Percentiles rank a stretch among this genome's conserved stretches.
These are phyloP conservation scores for Glyptemys insculpta DNA, from an alignment of 2,797 vertebrate species.

Conservation along the genomic window DNA sequence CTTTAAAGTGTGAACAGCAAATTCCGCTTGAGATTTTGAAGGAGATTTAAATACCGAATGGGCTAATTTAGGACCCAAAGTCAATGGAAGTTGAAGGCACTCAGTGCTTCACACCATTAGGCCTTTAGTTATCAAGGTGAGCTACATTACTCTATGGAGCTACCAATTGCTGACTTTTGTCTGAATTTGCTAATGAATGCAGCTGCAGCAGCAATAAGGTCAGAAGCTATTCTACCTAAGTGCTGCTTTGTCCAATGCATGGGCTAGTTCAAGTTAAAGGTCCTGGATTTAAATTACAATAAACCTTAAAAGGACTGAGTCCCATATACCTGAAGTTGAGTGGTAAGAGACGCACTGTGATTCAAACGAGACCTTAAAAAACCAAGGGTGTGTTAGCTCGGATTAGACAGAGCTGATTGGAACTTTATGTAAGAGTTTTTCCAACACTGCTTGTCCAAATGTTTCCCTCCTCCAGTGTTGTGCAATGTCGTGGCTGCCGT, in stretches of 20 bases:
- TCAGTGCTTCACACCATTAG: background rate
- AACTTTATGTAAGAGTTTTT: background rate
- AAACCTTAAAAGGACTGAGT: background rate
- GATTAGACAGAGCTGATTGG: background rate
- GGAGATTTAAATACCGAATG: background rate
- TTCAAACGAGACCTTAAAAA: background rate
- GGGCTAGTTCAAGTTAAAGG: background rate
- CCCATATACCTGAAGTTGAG: background rate
- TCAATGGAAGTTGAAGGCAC: background rate
- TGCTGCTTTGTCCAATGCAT: background rate
- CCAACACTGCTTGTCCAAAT: conserved; percentile 18
- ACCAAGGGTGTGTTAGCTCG: background rate
- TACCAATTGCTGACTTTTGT: rapidly evolving
- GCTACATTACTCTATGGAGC: background rate
- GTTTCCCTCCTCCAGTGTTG: conserved; percentile 39
- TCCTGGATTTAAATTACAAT: background rate
- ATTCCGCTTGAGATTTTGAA: background rate
- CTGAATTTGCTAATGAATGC: rapidly evolving
- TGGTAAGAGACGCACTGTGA: background rate
- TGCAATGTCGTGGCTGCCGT: conserved; percentile 22
- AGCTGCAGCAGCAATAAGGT: rapidly evolving
- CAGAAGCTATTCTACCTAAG: background rate
- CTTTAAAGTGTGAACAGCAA: background rate
- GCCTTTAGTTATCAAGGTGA: background rate
- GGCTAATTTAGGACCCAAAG: background rate